Percentiles rank a stretch among this genome's conserved stretches.
These are phyloP conservation scores for Myrmecobius fasciatus DNA, from an alignment of 2,113 vertebrate genomes.

Conservation along the genomic window DNA sequence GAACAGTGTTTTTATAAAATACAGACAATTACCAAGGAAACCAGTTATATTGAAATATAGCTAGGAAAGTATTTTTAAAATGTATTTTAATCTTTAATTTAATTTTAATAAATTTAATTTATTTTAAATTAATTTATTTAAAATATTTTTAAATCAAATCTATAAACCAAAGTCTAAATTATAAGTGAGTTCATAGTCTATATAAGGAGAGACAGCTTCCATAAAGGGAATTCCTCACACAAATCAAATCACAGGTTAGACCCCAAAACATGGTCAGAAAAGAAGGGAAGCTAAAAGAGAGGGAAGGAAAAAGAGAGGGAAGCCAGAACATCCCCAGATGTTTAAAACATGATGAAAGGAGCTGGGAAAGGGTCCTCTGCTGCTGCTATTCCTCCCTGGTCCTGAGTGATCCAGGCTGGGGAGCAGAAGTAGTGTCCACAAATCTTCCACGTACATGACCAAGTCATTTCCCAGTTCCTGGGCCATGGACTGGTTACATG, in stretches of 20 bases:
- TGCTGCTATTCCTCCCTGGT: not conserved
- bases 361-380: not conserved
- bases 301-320: not conserved
- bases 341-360: not conserved
- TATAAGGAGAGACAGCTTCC: not conserved
- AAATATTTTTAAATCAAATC: not conserved
- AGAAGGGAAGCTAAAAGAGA: not conserved
- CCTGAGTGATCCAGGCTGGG: not conserved
- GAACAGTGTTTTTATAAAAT: too few species aligned
- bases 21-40: too few species aligned
- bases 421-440: not conserved
- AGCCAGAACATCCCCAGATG: not conserved
- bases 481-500: conserved; percentile 2
- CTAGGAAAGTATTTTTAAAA: not conserved
- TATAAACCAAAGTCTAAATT: not conserved
- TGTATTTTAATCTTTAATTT: too few species aligned
- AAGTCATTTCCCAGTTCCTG: not conserved
- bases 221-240: not conserved
- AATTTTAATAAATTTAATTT: too few species aligned
- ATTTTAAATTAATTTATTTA: too few species aligned
- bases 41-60: too few species aligned
- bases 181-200: not conserved
- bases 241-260: not conserved
- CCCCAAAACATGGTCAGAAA: not conserved
- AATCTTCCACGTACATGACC: not conserved